These are phyloP conservation scores for Clinocottus analis DNA, from an alignment of 2,113 vertebrate genomes.

Conservation along the genomic window DNA sequence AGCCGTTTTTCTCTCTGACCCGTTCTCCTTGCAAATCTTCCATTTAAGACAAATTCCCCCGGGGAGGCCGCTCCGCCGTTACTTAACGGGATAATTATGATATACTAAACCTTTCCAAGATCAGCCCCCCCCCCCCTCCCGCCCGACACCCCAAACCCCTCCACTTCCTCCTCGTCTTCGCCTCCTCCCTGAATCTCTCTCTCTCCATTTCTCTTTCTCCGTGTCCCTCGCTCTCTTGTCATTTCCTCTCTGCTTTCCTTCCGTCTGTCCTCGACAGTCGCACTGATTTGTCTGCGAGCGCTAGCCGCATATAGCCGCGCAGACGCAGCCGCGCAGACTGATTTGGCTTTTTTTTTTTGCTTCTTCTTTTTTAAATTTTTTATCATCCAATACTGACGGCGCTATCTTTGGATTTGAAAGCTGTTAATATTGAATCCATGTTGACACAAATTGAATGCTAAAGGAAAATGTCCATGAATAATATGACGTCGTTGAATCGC, in stretches of 20 bases:
- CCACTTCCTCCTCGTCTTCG: conserved; percentile 52
- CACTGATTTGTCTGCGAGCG: conserved; percentile 2
- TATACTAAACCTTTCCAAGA: conserved; percentile 84
- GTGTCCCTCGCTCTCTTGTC: conserved; percentile 32
- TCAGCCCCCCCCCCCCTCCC: conserved; percentile 55
- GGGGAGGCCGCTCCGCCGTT: conserved; percentile 78
- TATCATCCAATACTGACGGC: not conserved
- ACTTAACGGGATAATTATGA: conserved; percentile 86
- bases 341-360: not conserved
- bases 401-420: not conserved
- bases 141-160: conserved; percentile 41
- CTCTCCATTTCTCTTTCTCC: conserved; percentile 34
- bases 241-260: conserved; percentile 35
- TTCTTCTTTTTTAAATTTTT: too few species aligned
- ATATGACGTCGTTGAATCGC: too few species aligned
- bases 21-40: conserved; percentile 84
- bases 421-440: not conserved
- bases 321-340: not conserved
- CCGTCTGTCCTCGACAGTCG: conserved; percentile 26
- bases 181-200: conserved; percentile 36
- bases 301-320: not conserved
- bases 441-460: not conserved
- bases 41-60: conserved; percentile 83
- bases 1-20: conserved; percentile 78
- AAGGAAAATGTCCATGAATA: not conserved